Percentiles rank a stretch among this genome's conserved stretches.
These are phyloP conservation scores for Platycercus adscitus DNA, from an alignment of 2,113 vertebrate species.

Conservation along the genomic window DNA sequence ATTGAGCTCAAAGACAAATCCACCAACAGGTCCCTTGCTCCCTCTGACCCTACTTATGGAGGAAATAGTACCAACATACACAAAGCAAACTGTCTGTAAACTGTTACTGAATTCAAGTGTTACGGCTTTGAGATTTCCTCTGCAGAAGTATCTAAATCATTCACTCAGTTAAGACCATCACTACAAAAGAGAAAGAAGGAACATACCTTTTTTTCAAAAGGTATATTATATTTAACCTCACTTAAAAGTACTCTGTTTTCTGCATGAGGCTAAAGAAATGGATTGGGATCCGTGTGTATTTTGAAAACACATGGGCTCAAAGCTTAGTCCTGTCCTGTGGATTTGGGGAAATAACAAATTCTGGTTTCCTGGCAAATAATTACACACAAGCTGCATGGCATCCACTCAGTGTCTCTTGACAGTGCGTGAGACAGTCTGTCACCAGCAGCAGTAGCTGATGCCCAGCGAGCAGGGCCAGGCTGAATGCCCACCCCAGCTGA, in stretches of 20 bases:
- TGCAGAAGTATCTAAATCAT: not conserved
- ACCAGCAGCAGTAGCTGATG: not conserved
- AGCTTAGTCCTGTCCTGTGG: not conserved
- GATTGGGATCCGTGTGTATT: not conserved
- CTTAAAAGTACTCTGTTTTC: not conserved
- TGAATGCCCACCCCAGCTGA: not conserved
- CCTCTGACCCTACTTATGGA: not conserved
- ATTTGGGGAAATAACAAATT: not conserved
- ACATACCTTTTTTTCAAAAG: not conserved
- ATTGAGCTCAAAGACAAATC: not conserved
- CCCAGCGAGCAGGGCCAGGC: rapidly evolving
- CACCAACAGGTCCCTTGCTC: not conserved
- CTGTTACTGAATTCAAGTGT: not conserved
- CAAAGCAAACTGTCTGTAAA: not conserved
- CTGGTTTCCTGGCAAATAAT: not conserved
- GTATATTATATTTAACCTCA: not conserved
- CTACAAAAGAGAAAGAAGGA: not conserved
- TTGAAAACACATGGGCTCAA: not conserved
- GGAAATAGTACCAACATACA: not conserved
- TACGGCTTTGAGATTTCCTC: not conserved
- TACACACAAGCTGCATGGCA: not conserved
- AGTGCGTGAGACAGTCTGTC: not conserved
- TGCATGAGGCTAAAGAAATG: not conserved
- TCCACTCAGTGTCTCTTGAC: not conserved
- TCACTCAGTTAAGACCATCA: not conserved